Percentiles rank a stretch among this genome's conserved stretches.
Evolutionary conservation across 1,140 invertebrate genomes (phyloP).

Genomic region (Polypedilum vanderplanki): DNA sequence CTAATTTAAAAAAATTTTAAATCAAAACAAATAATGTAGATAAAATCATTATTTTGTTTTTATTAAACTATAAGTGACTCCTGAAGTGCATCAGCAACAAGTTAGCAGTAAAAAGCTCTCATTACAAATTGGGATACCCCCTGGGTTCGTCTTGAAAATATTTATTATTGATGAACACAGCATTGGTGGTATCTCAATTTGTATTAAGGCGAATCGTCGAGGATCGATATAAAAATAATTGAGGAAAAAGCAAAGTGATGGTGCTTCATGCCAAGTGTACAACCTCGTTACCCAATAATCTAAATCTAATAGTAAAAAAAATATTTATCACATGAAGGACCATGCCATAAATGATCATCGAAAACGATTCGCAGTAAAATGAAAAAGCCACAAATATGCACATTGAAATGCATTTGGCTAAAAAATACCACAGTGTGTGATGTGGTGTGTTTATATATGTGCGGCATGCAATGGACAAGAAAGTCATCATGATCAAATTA

Average conservation of each 20-base stretch:
- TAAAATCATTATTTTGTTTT: no score
- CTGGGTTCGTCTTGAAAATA: slow-evolving; percentile 16
- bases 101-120: background rate
- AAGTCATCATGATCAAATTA: slow-evolving; percentile 24
- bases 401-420: background rate
- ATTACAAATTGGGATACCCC: slow-evolving; percentile 9
- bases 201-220: background rate
- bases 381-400: background rate
- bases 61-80: no score
- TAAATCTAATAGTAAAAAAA: background rate
- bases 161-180: slow-evolving; percentile 15
- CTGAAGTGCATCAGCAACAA: background rate
- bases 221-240: background rate
- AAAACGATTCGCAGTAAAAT: background rate
- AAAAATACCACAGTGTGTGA: background rate
- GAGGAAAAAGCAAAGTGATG: background rate
- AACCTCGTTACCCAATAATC: background rate
- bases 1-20: no score
- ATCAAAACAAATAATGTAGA: no score
- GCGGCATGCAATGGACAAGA: background rate
- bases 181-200: slow-evolving; percentile 26
- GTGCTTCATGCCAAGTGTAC: background rate
- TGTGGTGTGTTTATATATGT: no score
- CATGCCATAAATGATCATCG: slow-evolving; percentile 11
- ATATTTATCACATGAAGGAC: background rate